Evolutionary conservation across 2,888 invertebrate genomes (phyloP), one percentile per base, ranked within the genome.

Genomic region (Xestia xanthographa): DNA sequence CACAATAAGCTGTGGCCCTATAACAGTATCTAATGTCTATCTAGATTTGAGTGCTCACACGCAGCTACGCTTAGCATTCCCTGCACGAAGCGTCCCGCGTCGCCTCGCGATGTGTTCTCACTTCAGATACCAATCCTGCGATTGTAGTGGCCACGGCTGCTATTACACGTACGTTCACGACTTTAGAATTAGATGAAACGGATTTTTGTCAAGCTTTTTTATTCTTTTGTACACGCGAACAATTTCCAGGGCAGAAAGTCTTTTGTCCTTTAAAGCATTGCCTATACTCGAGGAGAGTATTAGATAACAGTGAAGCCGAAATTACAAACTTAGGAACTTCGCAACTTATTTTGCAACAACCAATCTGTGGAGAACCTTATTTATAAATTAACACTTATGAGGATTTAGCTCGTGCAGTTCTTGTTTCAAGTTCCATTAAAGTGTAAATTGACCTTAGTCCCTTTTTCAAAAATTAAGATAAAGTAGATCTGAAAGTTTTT

Each of bases 51-150:
- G 87, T 87, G 86, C 87, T 89, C 85, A 86, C 86, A 87, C 86
- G 85, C 82, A 80, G 88, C 86, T 91, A 90, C 91, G 88, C 90
- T 94, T 94, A 93, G 91, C 90, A 94, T 94, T 93, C 93, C 89
- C 82, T 79, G 86, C 89, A 87, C 90, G 90, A 75, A 83, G 82
- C 83, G 87, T 80, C 84, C 88, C 86, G 66, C 81, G 87, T 80
- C 85, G 90, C 87, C 82, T 82, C 80, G 81, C 88, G 83, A 86
- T 84, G 82, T 89, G 91, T 92, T 93, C 91, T 90, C 93, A 91
- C 93, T 89, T 90, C 79, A 88, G 86, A 84, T 90, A 88, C 80
- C 79, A 82, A 89, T 80, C 73, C 85, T 58, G 68, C 75, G 79
- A 83, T 86, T 79, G 79, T 82, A 58, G 71, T 75, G 71, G 53